These are phyloP conservation scores for Erebia epiphron DNA, from an alignment of 2,888 invertebrate species.

Conservation along the genomic window DNA sequence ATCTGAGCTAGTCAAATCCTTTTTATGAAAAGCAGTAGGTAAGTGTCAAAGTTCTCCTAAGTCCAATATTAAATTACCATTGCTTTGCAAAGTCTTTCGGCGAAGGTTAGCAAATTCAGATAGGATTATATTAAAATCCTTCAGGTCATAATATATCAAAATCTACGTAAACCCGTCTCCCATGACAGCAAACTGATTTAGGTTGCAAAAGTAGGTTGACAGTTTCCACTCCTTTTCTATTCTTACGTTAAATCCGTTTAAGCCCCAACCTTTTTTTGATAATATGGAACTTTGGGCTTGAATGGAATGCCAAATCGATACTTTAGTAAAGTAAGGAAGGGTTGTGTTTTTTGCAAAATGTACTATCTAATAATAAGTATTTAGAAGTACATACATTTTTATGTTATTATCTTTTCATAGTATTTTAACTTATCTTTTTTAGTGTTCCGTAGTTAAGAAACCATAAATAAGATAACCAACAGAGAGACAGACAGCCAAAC, in stretches of 20 bases:
- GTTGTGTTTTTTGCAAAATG: not conserved
- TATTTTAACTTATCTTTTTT: too few relatives aligned
- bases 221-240: constrained; percentile 15
- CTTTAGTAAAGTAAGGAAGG: not conserved
- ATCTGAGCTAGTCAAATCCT: too few relatives aligned
- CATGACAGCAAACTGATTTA: constrained; percentile 13
- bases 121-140: constrained; percentile 2
- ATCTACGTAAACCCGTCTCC: not conserved
- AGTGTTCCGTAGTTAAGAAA: too few relatives aligned
- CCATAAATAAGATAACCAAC: too few relatives aligned
- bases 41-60: not conserved
- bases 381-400: too few relatives aligned
- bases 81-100: not conserved
- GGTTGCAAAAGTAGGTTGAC: constrained; percentile 17
- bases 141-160: constrained; percentile 9
- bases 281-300: not conserved
- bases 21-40: not conserved
- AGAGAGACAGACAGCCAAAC: too few relatives aligned
- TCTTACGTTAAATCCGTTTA: constrained; percentile 12
- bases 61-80: not conserved
- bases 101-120: not conserved
- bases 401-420: too few relatives aligned
- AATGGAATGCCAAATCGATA: constrained; percentile 8
- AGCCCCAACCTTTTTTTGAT: constrained; percentile 15
- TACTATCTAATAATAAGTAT: too few relatives aligned